Percentiles rank a stretch among this genome's conserved stretches.
Conservation (phyloP, 1,140 invertebrate species). For the Neomicropteryx cornuta region DNA sequence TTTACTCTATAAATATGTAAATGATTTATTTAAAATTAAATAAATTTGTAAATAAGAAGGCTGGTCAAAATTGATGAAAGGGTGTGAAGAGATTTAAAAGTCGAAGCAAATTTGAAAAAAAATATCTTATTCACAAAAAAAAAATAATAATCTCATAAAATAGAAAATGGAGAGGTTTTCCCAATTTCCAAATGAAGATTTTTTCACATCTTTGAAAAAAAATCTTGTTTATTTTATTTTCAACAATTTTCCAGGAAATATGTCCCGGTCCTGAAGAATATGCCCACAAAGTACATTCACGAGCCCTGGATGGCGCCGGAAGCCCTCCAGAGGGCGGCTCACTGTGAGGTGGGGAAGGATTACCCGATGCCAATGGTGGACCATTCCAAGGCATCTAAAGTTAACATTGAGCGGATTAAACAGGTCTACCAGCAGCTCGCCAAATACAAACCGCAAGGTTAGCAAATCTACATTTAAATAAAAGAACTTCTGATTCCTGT, state of each 20-base stretch:
- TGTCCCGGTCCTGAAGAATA: slow-evolving; percentile 69
- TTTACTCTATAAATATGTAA: too few species aligned
- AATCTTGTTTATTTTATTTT: too few species aligned
- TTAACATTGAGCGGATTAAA: slow-evolving; percentile 80
- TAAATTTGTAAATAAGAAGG: too few species aligned
- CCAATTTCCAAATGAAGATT: too few species aligned
- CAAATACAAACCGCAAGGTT: slow-evolving; percentile 44
- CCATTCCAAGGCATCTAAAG: slow-evolving; percentile 59
- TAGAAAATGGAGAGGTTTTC: too few species aligned
- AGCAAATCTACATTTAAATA: slow-evolving; percentile 5
- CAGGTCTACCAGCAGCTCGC: slow-evolving; percentile 75
- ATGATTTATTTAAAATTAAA: too few species aligned
- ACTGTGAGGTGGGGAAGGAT: slow-evolving; percentile 74
- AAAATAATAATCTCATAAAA: too few species aligned
- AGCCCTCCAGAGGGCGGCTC: slow-evolving; percentile 61
- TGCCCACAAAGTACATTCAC: slow-evolving; percentile 77
- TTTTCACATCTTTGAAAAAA: too few species aligned
- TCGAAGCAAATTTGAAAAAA: too few species aligned
- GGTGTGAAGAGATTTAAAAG: too few species aligned
- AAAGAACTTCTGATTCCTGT: slow-evolving; percentile 1
- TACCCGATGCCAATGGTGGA: slow-evolving; percentile 82
- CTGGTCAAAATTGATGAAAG: too few species aligned
- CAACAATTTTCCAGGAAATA: slow-evolving; percentile 59
- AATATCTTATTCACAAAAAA: too few species aligned
- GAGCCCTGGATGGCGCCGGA: slow-evolving; percentile 81